Conservation (phyloP, 2,888 invertebrate species). For the Pristionchus maxplancki region DNA sequence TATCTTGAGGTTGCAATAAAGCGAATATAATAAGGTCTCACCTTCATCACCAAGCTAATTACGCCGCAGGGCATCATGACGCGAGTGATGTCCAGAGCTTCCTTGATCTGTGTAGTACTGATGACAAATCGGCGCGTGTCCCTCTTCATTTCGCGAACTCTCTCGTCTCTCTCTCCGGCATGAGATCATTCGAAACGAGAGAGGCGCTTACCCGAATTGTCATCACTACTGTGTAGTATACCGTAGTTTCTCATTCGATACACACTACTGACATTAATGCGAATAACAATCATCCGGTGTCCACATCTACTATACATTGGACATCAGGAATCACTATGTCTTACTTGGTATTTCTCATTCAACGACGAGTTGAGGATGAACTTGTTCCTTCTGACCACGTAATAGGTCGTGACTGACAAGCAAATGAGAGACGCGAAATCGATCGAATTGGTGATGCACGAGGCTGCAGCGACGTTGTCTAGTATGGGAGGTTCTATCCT, state of each 20-base stretch:
- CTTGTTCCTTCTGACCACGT: background rate
- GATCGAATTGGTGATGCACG: background rate
- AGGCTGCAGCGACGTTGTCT: background rate
- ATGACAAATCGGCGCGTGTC: no score
- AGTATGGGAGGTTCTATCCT: no score
- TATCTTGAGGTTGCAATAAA: background rate
- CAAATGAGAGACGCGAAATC: background rate
- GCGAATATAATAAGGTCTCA: background rate
- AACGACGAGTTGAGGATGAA: background rate
- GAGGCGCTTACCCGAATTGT: no score
- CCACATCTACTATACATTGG: no score
- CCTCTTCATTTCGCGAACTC: no score
- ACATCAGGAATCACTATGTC: background rate
- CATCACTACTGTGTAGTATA: no score
- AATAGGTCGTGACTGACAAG: background rate
- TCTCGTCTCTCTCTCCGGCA: no score
- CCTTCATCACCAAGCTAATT: background rate
- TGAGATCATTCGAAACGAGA: no score
- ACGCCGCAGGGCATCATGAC: background rate
- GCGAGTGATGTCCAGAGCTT: background rate
- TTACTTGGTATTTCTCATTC: conserved; percentile 28
- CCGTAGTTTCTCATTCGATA: no score
- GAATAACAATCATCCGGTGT: no score
- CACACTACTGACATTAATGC: no score
- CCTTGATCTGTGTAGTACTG: background rate